A percentile compares a stretch with the other conserved stretches of the same genome.
phyloP scores from a whole-genome alignment of 2,888 invertebrate genomes.

The Leucoma salicis region DNA sequence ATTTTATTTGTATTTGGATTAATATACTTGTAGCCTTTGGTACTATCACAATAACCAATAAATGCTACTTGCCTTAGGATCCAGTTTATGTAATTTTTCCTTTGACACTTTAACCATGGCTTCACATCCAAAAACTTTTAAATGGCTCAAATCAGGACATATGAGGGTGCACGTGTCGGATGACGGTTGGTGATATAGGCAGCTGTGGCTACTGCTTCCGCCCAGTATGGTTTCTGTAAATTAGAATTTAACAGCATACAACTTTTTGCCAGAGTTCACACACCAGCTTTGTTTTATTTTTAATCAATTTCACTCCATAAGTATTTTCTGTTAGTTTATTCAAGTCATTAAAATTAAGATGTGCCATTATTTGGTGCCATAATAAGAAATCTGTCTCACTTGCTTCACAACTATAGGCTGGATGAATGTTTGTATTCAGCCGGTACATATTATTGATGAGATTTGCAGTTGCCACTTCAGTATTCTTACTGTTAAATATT shows the following conservation, averaged over 20 bases:
- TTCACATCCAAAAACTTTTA: slow-evolving; percentile 7
- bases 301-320: neutral
- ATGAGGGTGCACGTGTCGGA: slow-evolving; percentile 2
- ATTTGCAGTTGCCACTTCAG: slow-evolving; percentile 1
- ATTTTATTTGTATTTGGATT: slow-evolving; percentile 11
- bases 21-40: slow-evolving; percentile 9
- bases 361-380: slow-evolving; percentile 2
- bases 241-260: slow-evolving; percentile 3
- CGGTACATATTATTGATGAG: slow-evolving; percentile 9
- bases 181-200: slow-evolving; percentile 1
- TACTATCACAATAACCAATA: slow-evolving; percentile 14
- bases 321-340: neutral
- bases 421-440: slow-evolving; percentile 1
- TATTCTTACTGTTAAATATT: slow-evolving; percentile 6
- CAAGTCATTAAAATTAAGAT: neutral
- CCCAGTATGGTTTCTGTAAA: slow-evolving; percentile 2
- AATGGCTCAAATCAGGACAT: slow-evolving; percentile 4
- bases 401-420: slow-evolving; percentile 1
- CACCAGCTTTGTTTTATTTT: neutral
- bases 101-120: slow-evolving; percentile 8
- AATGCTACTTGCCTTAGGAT: slow-evolving; percentile 3
- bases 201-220: slow-evolving; percentile 1
- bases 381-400: slow-evolving; percentile 1
- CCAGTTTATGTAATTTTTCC: slow-evolving; percentile 4
- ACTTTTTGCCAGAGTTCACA: neutral